Evolutionary conservation across 1,140 invertebrate species (phyloP).

Genomic region (Campoletis sonorensis): DNA sequence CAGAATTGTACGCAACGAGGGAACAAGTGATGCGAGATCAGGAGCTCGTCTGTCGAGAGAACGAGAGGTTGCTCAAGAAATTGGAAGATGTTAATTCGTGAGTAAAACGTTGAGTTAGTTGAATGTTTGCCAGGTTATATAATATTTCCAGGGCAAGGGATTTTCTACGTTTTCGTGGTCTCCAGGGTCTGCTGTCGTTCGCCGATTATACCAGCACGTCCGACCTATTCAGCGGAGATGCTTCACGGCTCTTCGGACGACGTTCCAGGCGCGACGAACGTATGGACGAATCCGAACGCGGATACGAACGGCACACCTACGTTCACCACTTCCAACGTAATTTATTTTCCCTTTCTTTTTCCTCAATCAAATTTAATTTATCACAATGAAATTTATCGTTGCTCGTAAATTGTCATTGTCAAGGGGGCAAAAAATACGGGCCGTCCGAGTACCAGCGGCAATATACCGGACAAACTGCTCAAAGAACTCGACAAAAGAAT

Average conservation of each 20-base stretch:
- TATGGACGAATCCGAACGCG: conserved; percentile 84
- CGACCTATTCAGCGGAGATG: conserved; percentile 82
- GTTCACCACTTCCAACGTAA: conserved; percentile 52
- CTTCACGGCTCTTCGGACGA: conserved; percentile 70
- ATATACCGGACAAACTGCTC: conserved; percentile 78
- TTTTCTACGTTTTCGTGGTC: conserved; percentile 53
- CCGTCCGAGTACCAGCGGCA: conserved; percentile 52
- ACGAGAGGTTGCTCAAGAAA: conserved; percentile 91
- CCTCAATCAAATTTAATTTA: too few relatives aligned
- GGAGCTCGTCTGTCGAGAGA: conserved; percentile 92
- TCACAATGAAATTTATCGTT: too few relatives aligned
- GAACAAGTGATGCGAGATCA: conserved; percentile 91
- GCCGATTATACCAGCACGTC: conserved; percentile 85
- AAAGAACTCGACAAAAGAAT: conserved; percentile 81
- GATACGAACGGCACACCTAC: conserved; percentile 67
- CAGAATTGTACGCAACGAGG: conserved; percentile 87
- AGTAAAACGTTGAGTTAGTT: conserved; percentile 69
- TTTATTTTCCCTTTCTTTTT: too few relatives aligned
- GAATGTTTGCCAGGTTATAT: background rate
- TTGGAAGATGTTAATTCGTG: conserved; percentile 91
- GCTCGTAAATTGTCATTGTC: too few relatives aligned
- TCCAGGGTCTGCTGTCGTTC: conserved; percentile 86
- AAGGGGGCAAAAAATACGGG: conserved; percentile 45
- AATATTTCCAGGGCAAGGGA: conserved; percentile 41
- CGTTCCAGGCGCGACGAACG: conserved; percentile 77